Conservation (phyloP, 2,888 invertebrate genomes). For the Chloromyia formosa region DNA sequence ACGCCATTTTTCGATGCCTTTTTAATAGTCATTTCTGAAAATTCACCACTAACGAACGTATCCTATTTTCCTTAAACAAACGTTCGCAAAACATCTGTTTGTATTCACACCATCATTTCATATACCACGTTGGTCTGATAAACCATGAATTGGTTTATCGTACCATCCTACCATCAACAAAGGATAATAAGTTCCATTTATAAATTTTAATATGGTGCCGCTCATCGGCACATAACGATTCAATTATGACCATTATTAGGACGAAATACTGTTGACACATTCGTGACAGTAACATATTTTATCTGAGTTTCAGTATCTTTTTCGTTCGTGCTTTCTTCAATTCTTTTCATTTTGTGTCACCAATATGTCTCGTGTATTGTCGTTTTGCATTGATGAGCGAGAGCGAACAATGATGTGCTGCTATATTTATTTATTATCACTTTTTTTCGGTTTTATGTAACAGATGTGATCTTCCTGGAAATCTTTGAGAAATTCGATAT, state of each 20-base stretch:
- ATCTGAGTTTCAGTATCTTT: slow-evolving; percentile 20
- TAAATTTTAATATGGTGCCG: slow-evolving; percentile 11
- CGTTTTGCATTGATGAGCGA: no score
- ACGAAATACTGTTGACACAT: slow-evolving; percentile 3
- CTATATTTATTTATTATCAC: no score
- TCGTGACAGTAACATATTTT: slow-evolving; percentile 27
- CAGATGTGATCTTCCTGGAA: no score
- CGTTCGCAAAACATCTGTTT: slow-evolving; percentile 1
- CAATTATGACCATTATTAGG: slow-evolving; percentile 6
- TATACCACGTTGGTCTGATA: not conserved
- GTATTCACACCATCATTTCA: slow-evolving; percentile 1
- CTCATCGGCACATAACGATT: not conserved
- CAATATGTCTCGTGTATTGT: not conserved
- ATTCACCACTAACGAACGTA: no score
- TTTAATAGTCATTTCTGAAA: no score
- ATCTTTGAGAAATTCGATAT: no score
- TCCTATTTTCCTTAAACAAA: no score
- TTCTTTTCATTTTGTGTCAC: not conserved
- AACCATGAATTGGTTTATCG: not conserved
- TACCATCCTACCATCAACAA: not conserved
- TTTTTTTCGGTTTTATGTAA: no score
- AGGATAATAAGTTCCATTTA: slow-evolving; percentile 9
- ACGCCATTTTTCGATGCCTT: no score
- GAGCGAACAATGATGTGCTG: no score
- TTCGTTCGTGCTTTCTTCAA: no score